A percentile compares a stretch with the other conserved stretches of the same genome.
phyloP scores from a whole-genome alignment of 2,888 invertebrate genomes.

The Andrena minutula region DNA sequence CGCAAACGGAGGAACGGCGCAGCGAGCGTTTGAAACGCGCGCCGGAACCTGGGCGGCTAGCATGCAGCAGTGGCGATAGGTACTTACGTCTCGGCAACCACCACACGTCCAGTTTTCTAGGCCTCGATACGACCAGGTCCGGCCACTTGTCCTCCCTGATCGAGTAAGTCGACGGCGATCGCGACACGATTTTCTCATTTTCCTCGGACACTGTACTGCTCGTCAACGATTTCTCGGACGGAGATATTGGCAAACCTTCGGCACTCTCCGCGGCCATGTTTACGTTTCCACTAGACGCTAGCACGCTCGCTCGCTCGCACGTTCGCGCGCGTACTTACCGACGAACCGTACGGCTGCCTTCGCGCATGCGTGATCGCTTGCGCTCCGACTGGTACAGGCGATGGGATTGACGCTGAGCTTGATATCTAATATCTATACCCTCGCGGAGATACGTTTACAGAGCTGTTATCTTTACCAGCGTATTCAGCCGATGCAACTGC shows the following conservation, averaged over 20 bases:
- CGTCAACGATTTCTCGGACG: constrained; percentile 83
- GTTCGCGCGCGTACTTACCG: constrained; percentile 41
- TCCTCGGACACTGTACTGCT: constrained; percentile 85
- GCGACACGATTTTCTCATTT: constrained; percentile 84
- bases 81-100: constrained; percentile 84
- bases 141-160: constrained; percentile 86
- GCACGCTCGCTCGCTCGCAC: background rate
- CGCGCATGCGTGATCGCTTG: constrained; percentile 5
- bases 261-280: constrained; percentile 83
- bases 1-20: background rate
- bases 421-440: background rate
- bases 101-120: constrained; percentile 83
- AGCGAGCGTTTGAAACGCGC: constrained; percentile 59
- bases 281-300: constrained; percentile 68
- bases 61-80: constrained; percentile 57
- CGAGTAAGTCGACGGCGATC: constrained; percentile 87
- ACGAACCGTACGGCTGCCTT: constrained; percentile 19
- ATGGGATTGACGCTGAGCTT: background rate
- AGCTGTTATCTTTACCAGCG: too few species aligned
- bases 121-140: constrained; percentile 83
- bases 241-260: constrained; percentile 83
- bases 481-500: too few species aligned
- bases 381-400: background rate
- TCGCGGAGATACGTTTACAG: too few species aligned
- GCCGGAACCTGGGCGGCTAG: constrained; percentile 44